Evolutionary conservation across 2,888 invertebrate genomes (phyloP).

Genomic region (Chironomus tentans): DNA sequence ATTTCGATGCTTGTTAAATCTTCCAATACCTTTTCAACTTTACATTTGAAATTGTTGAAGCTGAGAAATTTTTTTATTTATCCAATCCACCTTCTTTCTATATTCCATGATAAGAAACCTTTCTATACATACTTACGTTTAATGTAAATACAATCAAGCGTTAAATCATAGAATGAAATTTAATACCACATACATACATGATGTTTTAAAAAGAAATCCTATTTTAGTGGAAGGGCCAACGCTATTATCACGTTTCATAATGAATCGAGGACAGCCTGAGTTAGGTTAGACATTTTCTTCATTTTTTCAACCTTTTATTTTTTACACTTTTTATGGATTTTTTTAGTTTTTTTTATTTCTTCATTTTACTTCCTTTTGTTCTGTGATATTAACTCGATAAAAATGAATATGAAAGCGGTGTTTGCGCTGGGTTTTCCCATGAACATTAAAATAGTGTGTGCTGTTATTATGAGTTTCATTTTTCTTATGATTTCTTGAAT

Average conservation of each 20-base stretch:
- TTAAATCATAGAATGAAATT: too few relatives aligned
- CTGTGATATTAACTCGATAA: not conserved
- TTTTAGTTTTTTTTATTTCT: not conserved
- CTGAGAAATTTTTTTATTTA: not conserved
- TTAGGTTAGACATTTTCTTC: conserved; percentile 28
- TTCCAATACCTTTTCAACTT: not conserved
- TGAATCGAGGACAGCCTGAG: conserved; percentile 28
- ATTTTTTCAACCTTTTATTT: not conserved
- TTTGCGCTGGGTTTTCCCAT: not conserved
- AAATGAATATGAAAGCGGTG: not conserved
- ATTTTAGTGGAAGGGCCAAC: conserved; percentile 28
- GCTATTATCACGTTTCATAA: conserved; percentile 29
- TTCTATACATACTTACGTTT: too few relatives aligned
- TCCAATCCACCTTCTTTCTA: not conserved
- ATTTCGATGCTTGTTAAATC: not conserved
- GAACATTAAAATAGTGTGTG: not conserved
- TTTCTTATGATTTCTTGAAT: not conserved
- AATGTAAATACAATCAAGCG: not conserved
- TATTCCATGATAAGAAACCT: not conserved
- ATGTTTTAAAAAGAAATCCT: not conserved
- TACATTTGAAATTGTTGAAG: not conserved
- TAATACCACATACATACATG: too few relatives aligned
- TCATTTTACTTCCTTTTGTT: not conserved
- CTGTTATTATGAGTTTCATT: not conserved
- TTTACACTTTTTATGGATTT: conserved; percentile 1